A percentile compares a stretch with the other conserved stretches of the same genome.
Evolutionary conservation across 1,140 invertebrate species (phyloP).

Genomic region (Drosophila ananassae): DNA sequence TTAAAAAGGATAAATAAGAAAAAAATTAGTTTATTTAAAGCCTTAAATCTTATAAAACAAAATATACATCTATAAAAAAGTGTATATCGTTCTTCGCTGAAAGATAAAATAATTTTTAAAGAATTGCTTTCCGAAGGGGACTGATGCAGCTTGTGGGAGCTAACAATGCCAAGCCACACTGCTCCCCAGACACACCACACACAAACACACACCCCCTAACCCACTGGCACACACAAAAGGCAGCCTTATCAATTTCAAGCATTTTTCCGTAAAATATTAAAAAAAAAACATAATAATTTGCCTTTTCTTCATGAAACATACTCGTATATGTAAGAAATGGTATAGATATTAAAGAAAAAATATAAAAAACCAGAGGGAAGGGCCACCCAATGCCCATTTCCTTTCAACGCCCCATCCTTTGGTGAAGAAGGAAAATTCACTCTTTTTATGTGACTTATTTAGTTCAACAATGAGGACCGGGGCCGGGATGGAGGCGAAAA

Average conservation of each 20-base stretch:
- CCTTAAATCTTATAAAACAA: no score
- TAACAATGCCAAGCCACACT: constrained; percentile 57
- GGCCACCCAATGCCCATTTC: constrained; percentile 19
- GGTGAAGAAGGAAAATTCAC: constrained; percentile 20
- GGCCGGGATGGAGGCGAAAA: constrained; percentile 3
- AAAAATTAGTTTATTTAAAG: no score
- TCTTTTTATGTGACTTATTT: constrained; percentile 75
- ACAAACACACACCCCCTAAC: constrained; percentile 8
- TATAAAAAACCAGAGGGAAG: no score
- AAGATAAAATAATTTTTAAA: constrained; percentile 5
- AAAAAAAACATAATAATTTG: constrained; percentile 41
- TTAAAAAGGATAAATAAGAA: no score
- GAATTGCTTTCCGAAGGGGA: neutral
- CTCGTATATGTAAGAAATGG: neutral
- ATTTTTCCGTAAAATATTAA: constrained; percentile 72
- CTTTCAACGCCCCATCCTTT: constrained; percentile 18
- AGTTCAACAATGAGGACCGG: constrained; percentile 45
- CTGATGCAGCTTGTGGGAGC: constrained; percentile 24
- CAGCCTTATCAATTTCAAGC: constrained; percentile 77
- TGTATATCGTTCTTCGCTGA: neutral
- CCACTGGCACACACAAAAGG: constrained; percentile 32
- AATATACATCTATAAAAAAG: neutral
- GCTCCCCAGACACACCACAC: constrained; percentile 2
- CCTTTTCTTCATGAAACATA: constrained; percentile 41
- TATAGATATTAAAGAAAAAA: constrained; percentile 5